Evolutionary conservation across 2,113 vertebrate species (phyloP).

Genomic region (Orthonyx spaldingii): DNA sequence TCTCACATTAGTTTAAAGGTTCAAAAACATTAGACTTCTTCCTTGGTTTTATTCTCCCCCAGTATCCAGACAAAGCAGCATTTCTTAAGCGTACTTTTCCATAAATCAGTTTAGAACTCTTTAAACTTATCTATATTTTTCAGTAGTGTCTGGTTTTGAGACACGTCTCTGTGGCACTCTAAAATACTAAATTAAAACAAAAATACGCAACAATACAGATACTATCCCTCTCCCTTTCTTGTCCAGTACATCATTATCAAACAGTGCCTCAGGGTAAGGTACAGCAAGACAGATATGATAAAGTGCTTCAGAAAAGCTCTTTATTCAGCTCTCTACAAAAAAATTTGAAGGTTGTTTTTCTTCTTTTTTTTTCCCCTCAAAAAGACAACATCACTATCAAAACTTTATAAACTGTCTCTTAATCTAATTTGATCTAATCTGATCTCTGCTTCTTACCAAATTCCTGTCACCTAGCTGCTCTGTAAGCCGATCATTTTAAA

Average conservation of each 20-base stretch:
- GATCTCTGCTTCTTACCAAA: background rate
- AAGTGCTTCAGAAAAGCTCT: background rate
- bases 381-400: background rate
- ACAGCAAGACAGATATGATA: background rate
- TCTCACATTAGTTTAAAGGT: background rate
- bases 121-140: background rate
- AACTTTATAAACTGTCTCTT: background rate
- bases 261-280: background rate
- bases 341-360: background rate
- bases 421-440: background rate
- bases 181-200: background rate
- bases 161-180: rapidly evolving
- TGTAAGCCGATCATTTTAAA: background rate
- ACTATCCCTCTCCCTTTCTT: background rate
- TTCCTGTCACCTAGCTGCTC: background rate
- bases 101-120: background rate
- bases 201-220: background rate
- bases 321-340: background rate
- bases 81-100: background rate
- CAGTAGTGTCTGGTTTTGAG: background rate
- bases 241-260: background rate
- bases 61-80: background rate
- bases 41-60: background rate
- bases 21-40: background rate
- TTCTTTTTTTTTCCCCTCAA: background rate